phyloP scores from a whole-genome alignment of 2,113 vertebrate genomes.

The Microtus montanus region DNA sequence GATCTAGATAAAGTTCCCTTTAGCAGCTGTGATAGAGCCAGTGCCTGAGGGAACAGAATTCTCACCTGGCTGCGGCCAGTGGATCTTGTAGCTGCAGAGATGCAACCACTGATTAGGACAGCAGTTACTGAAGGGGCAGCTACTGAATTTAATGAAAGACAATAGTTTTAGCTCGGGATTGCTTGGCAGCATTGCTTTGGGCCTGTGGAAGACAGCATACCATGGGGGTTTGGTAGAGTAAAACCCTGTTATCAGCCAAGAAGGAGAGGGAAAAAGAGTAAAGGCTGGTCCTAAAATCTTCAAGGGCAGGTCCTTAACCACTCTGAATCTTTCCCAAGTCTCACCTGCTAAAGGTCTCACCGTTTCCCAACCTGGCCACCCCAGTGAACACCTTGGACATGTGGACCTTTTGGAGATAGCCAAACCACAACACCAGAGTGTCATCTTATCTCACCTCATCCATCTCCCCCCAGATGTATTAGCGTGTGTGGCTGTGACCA shows the following conservation, averaged over 20 bases:
- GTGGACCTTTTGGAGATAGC: neutral
- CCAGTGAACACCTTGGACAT: too few species aligned
- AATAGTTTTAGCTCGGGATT: neutral
- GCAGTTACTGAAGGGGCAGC: too few species aligned
- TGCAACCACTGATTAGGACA: too few species aligned
- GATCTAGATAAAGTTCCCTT: too few species aligned
- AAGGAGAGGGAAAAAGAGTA: neutral
- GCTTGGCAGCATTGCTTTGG: neutral
- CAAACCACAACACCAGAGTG: neutral
- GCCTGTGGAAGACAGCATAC: neutral
- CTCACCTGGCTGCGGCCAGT: too few species aligned
- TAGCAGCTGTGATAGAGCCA: too few species aligned
- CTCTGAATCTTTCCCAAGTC: neutral
- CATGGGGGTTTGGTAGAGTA: neutral
- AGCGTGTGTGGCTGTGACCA: neutral
- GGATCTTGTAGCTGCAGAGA: too few species aligned
- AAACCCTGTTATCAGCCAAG: neutral
- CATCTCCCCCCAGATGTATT: neutral
- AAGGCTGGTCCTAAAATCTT: neutral
- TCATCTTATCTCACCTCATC: too few species aligned
- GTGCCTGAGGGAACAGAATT: too few species aligned
- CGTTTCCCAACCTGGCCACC: neutral
- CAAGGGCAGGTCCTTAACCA: neutral
- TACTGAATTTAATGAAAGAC: too few species aligned
- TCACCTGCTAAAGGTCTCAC: neutral